Base-by-base conservation (phyloP, 2,113 vertebrate genomes). In the Sylvia atricapilla region DNA sequence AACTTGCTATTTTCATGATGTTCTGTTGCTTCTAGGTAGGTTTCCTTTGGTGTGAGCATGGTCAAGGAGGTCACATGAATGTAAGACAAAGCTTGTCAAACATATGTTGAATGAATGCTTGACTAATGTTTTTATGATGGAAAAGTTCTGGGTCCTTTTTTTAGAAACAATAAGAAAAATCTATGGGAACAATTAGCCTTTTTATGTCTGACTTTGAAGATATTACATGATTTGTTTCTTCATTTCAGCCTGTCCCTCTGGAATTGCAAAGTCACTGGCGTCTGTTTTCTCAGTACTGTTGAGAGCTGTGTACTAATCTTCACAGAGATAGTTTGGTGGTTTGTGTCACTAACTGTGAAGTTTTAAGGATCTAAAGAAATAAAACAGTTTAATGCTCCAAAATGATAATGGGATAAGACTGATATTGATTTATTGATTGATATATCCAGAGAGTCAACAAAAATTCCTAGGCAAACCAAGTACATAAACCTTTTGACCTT, bases 141-240 rank as follows among this genome's bases (percentile, higher is more conserved):
- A 94, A 53, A 91, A 88, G 28, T 80, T 87, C 59, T 90, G 88
- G 4, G 21, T 93, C 11, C 63, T 86, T 86, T 95, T 78, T 93
- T 88, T 81, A 75, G 55, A 88, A 86, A 95, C 92, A 94, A 81
- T 89, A 94, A 89, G 91, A 89, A 95, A 91, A 95, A 69, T 93
- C 63, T 81, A 14, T 94, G 94, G 87, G 85, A 95, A 86, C 63
- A 85, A 84, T 91, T 91, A 85, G 75, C 46, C 44, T 81, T 95
- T 94, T 90, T 37, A 67, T 86, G 90, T 46, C 39, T 84, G 92
- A 46, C 93, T 96, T 96, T 95, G 93, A 95, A 96, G 94, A 88
- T 3, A 2, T 67, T 90, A 66, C 76, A 80, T 88, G 43, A 60
- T 46, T 95, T 55, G 31, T 93, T 95, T 93, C 76, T 95, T 91